A percentile compares a stretch with the other conserved stretches of the same genome.
These are phyloP conservation scores for Anoplolepis gracilipes DNA, from an alignment of 1,140 invertebrate species.

Conservation along the genomic window DNA sequence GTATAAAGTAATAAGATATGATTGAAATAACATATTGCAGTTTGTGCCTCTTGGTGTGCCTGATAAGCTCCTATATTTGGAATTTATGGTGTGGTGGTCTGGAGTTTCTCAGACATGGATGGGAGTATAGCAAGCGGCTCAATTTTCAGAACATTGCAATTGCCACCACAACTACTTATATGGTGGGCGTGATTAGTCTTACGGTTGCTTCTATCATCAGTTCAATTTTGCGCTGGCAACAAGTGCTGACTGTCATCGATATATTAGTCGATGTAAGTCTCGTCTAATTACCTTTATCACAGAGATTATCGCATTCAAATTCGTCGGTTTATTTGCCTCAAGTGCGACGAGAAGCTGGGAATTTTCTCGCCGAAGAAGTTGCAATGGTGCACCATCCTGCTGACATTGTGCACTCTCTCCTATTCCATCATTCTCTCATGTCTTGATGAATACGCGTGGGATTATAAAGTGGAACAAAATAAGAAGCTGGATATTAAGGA, in stretches of 20 bases:
- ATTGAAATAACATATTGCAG: conserved; percentile 55
- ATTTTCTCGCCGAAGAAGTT: conserved; percentile 73
- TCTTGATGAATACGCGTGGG: conserved; percentile 79
- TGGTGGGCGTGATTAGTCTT: conserved; percentile 77
- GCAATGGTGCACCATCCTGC: conserved; percentile 71
- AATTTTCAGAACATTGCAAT: conserved; percentile 80
- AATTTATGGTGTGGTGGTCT: conserved; percentile 83
- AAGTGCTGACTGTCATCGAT: conserved; percentile 76
- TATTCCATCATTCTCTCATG: conserved; percentile 75
- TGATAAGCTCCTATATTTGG: conserved; percentile 74
- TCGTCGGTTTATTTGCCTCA: not conserved
- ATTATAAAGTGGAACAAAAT: conserved; percentile 62
- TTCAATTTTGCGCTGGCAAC: conserved; percentile 78
- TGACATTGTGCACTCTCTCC: conserved; percentile 54
- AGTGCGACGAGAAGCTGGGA: conserved; percentile 79
- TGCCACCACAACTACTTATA: conserved; percentile 80
- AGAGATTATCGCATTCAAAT: not conserved
- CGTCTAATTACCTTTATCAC: not conserved
- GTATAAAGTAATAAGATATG: conserved; percentile 2
- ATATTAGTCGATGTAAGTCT: conserved; percentile 78
- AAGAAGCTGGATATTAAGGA: conserved; percentile 79
- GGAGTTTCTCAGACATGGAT: conserved; percentile 81
- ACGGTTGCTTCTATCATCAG: conserved; percentile 73
- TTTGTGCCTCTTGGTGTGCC: conserved; percentile 66
- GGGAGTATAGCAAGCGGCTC: conserved; percentile 82